A percentile compares a stretch with the other conserved stretches of the same genome.
phyloP scores from a whole-genome alignment of 2,888 invertebrate species.

The Cerastis rubricosa region DNA sequence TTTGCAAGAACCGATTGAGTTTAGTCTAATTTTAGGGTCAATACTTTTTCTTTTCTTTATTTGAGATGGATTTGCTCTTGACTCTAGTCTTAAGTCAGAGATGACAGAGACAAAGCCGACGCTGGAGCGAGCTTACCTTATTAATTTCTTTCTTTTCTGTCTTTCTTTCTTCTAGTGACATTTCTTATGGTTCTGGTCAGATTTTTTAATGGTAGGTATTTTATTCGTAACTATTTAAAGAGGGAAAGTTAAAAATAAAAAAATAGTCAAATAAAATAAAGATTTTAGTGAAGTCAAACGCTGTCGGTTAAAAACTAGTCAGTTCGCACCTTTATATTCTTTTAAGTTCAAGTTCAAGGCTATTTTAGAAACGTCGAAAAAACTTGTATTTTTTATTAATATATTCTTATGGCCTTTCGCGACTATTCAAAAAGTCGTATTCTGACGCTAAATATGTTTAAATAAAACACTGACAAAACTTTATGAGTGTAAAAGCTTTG shows the following conservation, averaged over 20 bases:
- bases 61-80: no score
- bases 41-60: no score
- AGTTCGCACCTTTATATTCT: constrained; percentile 44
- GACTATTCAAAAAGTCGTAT: constrained; percentile 41
- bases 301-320: not conserved
- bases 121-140: no score
- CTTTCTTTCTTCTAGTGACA: not conserved
- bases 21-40: no score
- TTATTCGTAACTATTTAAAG: not conserved
- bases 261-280: not conserved
- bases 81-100: no score
- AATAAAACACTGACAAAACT: constrained; percentile 34
- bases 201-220: not conserved
- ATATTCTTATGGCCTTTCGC: constrained; percentile 39
- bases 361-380: not conserved
- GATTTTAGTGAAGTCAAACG: no score
- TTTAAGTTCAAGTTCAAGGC: constrained; percentile 56
- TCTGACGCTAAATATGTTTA: constrained; percentile 42
- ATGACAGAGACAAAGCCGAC: no score
- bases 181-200: not conserved
- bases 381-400: constrained; percentile 42
- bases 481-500: constrained; percentile 30
- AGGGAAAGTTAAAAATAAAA: not conserved
- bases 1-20: not conserved
- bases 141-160: no score